Percentiles rank a stretch among this genome's conserved stretches.
Evolutionary conservation across 2,113 vertebrate genomes (phyloP).

Genomic region (Pelvicachromis taeniatus): DNA sequence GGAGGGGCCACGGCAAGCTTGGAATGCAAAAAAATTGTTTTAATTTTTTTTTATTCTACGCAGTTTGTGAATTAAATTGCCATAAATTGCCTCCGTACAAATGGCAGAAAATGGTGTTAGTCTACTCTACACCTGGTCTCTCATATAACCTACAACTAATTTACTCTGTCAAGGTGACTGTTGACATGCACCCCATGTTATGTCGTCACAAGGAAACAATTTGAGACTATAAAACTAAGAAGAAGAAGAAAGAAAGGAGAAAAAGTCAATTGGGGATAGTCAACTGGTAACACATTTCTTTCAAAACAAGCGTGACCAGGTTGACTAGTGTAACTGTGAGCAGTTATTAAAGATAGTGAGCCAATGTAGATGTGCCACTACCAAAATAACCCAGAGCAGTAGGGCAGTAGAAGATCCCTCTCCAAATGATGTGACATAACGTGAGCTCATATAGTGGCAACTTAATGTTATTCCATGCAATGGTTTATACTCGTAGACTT

Average conservation of each 20-base stretch:
- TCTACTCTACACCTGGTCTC: not conserved
- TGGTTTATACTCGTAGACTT: not conserved
- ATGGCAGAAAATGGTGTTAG: not conserved
- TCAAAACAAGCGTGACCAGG: not conserved
- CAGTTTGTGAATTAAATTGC: not conserved
- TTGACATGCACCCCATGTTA: rapidly evolving
- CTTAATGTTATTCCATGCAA: not conserved
- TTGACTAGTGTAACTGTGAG: not conserved
- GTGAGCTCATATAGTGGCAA: not conserved
- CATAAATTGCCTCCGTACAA: not conserved
- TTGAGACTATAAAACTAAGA: not conserved
- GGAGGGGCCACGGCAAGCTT: not conserved
- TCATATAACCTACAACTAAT: not conserved
- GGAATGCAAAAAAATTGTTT: not conserved
- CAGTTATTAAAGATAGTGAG: not conserved
- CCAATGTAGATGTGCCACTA: not conserved
- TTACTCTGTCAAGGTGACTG: not conserved
- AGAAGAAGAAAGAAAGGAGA: not conserved
- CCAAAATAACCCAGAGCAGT: not conserved
- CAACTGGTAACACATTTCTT: not conserved
- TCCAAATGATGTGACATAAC: not conserved
- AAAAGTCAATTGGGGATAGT: no score
- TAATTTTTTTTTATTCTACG: not conserved
- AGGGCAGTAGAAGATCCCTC: not conserved
- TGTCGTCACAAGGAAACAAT: not conserved